Evolutionary conservation across 2,113 vertebrate species (phyloP).

Genomic region (Halcyon malimbica): DNA sequence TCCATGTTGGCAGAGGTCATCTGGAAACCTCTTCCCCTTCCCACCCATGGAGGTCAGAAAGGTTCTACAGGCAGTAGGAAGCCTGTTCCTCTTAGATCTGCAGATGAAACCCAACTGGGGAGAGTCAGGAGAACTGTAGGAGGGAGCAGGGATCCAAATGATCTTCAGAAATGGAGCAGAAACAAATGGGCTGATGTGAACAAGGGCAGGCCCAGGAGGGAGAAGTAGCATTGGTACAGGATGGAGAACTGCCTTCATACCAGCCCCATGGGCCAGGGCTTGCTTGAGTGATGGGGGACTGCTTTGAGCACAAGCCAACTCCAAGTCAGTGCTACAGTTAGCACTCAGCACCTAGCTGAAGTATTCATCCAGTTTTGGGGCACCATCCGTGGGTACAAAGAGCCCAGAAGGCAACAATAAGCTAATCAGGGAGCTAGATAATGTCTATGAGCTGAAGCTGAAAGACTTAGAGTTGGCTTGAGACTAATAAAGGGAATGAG

Average conservation of each 20-base stretch:
- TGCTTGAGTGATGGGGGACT: not conserved
- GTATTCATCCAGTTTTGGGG: not conserved
- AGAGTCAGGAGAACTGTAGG: not conserved
- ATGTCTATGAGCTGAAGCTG: not conserved
- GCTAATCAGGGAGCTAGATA: not conserved
- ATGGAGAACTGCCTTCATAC: not conserved
- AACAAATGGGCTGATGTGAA: not conserved
- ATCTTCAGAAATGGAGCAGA: not conserved
- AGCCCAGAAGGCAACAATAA: not conserved
- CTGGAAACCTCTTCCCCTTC: not conserved
- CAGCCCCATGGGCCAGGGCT: not conserved
- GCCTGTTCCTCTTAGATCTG: not conserved
- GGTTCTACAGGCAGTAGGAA: not conserved
- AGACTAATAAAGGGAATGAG: not conserved
- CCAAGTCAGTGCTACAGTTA: accelerated
- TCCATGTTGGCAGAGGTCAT: not conserved
- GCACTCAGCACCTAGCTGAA: not conserved
- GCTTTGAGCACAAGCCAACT: not conserved
- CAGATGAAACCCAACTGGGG: not conserved
- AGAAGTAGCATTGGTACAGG: accelerated
- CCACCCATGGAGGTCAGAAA: not conserved
- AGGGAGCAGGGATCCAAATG: not conserved
- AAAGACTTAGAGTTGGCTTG: not conserved
- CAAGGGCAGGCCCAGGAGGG: not conserved
- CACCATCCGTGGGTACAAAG: accelerated